Conservation (phyloP, 1,140 invertebrate species). For the Brachionus manjavacas region DNA sequence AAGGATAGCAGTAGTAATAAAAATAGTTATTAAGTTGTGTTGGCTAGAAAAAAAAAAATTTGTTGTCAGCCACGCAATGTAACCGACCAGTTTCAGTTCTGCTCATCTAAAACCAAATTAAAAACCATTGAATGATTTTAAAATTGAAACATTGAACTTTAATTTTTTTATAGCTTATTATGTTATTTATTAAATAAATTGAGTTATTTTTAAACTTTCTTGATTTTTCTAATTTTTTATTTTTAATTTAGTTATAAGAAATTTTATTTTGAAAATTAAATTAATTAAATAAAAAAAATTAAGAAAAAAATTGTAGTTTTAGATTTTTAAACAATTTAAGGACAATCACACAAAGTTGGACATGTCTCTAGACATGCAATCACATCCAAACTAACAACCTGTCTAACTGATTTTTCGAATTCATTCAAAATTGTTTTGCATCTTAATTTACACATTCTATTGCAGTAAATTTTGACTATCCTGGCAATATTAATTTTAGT, state of each 20-base stretch:
- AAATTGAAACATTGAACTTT: too few species aligned
- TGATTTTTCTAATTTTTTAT: not conserved
- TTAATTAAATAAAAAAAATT: not conserved
- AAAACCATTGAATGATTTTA: too few species aligned
- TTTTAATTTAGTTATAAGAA: not conserved
- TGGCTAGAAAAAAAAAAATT: too few species aligned
- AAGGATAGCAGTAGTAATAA: too few species aligned
- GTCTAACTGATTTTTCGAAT: constrained; percentile 18
- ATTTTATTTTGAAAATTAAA: not conserved
- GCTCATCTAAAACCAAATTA: too few species aligned
- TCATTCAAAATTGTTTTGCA: constrained; percentile 1
- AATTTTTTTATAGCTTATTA: too few species aligned
- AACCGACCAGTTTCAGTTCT: too few species aligned
- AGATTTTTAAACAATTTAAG: not conserved
- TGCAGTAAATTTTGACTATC: constrained; percentile 16
- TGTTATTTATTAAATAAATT: too few species aligned
- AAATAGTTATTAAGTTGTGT: too few species aligned
- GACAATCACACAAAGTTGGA: constrained; percentile 31
- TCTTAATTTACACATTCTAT: constrained; percentile 33
- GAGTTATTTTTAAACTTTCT: not conserved
- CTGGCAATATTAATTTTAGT: constrained; percentile 27
- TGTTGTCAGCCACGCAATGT: too few species aligned
- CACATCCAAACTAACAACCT: not conserved
- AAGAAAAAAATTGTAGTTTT: too few species aligned
- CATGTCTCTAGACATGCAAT: constrained; percentile 40